A percentile compares a stretch with the other conserved stretches of the same genome.
Conservation (phyloP, 2,113 vertebrate genomes). For the Gymnorhina tibicen region DNA sequence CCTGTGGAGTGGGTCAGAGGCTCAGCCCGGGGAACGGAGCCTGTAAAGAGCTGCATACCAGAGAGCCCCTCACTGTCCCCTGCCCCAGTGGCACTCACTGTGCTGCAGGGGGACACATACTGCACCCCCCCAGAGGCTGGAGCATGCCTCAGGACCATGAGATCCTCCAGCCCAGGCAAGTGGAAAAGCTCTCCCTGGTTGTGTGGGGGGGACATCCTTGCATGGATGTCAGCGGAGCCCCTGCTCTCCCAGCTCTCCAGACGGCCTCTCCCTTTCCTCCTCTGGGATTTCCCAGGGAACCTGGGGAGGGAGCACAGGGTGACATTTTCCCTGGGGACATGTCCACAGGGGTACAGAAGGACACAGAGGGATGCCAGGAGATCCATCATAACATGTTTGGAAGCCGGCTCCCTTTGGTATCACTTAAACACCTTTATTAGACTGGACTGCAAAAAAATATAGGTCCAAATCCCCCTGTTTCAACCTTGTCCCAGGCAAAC, state of each 20-base stretch:
- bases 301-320: too few relatives aligned
- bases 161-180: not conserved
- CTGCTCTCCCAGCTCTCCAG: not conserved
- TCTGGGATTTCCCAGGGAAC: not conserved
- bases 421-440: not conserved
- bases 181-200: not conserved
- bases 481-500: not conserved
- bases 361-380: not conserved
- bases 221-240: rapidly evolving
- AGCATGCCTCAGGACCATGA: not conserved
- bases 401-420: not conserved
- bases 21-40: not conserved
- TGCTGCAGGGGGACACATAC: not conserved
- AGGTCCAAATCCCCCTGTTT: not conserved
- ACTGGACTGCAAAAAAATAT: not conserved
- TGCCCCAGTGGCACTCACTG: not conserved
- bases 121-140: not conserved
- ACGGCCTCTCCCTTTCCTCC: not conserved
- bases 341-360: not conserved
- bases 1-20: rapidly evolving
- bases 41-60: not conserved
- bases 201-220: too few relatives aligned
- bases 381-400: not conserved
- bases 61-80: not conserved
- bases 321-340: not conserved